Conservation (phyloP, 1,140 invertebrate species). For the Bombyx mandarina region DNA sequence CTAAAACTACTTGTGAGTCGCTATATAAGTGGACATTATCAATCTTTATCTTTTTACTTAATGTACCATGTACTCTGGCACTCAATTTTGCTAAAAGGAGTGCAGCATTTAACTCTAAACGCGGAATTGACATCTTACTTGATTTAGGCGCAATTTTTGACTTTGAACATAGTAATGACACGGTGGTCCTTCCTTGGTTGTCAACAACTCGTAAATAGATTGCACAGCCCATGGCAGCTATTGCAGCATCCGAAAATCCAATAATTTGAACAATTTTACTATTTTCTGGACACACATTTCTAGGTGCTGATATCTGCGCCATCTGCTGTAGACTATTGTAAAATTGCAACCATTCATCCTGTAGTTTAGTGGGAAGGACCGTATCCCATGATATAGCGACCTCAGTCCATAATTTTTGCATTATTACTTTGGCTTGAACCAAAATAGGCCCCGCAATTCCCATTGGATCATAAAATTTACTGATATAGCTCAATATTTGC, state of each 20-base stretch:
- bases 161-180: conserved; percentile 12
- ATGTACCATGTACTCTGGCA: background rate
- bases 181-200: background rate
- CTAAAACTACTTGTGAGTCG: conserved; percentile 14
- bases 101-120: conserved; percentile 2
- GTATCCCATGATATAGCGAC: too few relatives aligned
- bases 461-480: conserved; percentile 14
- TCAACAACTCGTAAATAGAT: conserved; percentile 1
- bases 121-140: background rate
- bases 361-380: background rate
- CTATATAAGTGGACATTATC: conserved; percentile 7
- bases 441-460: conserved; percentile 11
- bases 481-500: conserved; percentile 13
- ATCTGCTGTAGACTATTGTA: background rate
- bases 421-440: conserved; percentile 7
- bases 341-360: background rate
- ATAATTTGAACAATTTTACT: too few relatives aligned
- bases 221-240: too few relatives aligned
- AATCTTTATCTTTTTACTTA: conserved; percentile 4
- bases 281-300: too few relatives aligned
- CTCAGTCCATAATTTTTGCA: conserved; percentile 7
- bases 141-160: conserved; percentile 9
- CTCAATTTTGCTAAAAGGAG: background rate
- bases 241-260: too few relatives aligned
- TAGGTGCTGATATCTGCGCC: background rate